phyloP scores from a whole-genome alignment of 1,140 invertebrate genomes.

The Drosophila varians region DNA sequence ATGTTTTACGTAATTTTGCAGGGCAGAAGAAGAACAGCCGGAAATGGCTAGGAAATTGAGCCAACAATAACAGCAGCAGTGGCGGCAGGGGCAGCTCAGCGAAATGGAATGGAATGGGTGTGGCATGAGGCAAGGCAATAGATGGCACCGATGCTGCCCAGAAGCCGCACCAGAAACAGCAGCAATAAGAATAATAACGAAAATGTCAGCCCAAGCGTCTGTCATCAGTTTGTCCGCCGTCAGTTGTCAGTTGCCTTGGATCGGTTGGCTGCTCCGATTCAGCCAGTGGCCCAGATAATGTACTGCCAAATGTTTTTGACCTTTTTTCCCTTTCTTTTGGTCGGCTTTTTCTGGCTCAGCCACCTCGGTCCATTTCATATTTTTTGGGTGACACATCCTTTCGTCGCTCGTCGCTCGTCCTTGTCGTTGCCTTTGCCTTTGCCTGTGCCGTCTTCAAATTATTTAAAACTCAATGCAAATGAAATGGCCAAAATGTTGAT shows the following conservation, averaged over 20 bases:
- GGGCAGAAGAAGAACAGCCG: conserved; percentile 56
- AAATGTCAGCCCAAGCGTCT: conserved; percentile 67
- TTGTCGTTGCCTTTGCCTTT: too few species aligned
- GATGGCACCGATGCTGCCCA: conserved; percentile 4
- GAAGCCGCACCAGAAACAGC: conserved; percentile 5
- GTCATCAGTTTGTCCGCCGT: conserved; percentile 54
- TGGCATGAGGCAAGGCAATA: conserved; percentile 18
- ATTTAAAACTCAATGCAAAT: conserved; percentile 69
- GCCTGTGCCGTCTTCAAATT: conserved; percentile 45
- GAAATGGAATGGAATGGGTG: conserved; percentile 9
- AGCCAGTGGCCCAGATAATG: conserved; percentile 78
- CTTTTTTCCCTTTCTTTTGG: conserved; percentile 51
- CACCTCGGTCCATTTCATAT: conserved; percentile 58
- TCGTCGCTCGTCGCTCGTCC: conserved; percentile 55
- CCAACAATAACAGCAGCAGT: conserved; percentile 70
- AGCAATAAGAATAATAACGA: conserved; percentile 80
- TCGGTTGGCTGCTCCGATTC: conserved; percentile 15
- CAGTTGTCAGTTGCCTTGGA: conserved; percentile 19
- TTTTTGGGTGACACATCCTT: conserved; percentile 62
- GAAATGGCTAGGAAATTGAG: conserved; percentile 82
- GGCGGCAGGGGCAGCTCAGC: not conserved
- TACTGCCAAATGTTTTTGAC: conserved; percentile 81
- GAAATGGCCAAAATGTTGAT: conserved; percentile 39
- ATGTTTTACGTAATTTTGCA: conserved; percentile 78
- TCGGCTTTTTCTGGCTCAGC: not conserved